A percentile compares a stretch with the other conserved stretches of the same genome.
phyloP scores from a whole-genome alignment of 2,113 vertebrate species.

The Condylura cristata region DNA sequence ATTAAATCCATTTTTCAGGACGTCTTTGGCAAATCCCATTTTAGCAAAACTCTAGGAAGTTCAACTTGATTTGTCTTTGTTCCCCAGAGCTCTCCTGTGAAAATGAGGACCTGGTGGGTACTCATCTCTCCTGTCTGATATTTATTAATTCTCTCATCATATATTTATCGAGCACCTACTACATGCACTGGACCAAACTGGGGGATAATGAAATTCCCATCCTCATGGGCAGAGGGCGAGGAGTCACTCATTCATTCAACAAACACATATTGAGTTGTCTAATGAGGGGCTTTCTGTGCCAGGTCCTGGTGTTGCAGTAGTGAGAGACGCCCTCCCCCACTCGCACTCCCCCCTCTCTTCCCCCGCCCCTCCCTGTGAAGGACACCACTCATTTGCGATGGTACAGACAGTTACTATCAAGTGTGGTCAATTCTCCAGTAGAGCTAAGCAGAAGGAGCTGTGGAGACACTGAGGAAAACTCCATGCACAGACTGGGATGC shows the following conservation, averaged over 20 bases:
- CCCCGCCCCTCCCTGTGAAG: neutral
- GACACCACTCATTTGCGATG: neutral
- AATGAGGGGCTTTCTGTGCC: neutral
- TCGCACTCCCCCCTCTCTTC: too few species aligned
- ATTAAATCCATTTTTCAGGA: conserved; percentile 89
- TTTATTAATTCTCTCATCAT: neutral
- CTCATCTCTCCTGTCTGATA: conserved; percentile 22
- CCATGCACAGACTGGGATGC: neutral
- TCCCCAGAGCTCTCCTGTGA: conserved; percentile 75
- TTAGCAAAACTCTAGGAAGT: conserved; percentile 82
- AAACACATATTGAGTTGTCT: neutral
- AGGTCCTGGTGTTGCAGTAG: neutral
- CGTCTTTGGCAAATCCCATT: conserved; percentile 86
- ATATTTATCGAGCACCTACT: conserved; percentile 23
- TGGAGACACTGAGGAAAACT: neutral
- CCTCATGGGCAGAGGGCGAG: neutral
- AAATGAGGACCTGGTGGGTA: conserved; percentile 61
- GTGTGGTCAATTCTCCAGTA: neutral
- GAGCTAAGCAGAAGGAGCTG: neutral
- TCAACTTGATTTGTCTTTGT: conserved; percentile 81
- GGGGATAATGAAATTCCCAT: neutral
- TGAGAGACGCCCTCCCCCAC: neutral
- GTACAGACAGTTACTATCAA: neutral
- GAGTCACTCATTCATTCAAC: neutral
- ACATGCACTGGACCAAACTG: neutral